phyloP scores from a whole-genome alignment of 2,113 vertebrate genomes.

The Dipodomys merriami region DNA sequence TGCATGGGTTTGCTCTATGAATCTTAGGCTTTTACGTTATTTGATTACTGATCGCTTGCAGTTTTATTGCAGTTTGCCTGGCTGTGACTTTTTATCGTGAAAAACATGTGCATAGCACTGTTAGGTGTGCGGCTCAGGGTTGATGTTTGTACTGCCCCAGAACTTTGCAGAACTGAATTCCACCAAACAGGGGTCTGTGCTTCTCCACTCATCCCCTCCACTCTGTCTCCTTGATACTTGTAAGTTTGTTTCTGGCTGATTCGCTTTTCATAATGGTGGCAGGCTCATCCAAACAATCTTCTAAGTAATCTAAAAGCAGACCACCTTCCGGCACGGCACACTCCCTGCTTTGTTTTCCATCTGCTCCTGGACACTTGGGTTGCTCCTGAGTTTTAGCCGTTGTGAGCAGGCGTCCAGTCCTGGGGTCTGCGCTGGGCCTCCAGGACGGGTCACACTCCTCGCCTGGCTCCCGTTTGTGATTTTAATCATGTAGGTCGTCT shows the following conservation, averaged over 20 bases:
- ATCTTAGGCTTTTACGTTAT: too few relatives aligned
- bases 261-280: neutral
- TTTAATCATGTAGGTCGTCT: neutral
- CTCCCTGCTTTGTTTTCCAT: fast-evolving
- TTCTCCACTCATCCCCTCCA: neutral
- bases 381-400: neutral
- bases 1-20: fast-evolving
- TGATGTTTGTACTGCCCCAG: too few relatives aligned
- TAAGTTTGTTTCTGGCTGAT: neutral
- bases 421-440: too few relatives aligned
- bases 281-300: neutral
- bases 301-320: too few relatives aligned
- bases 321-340: fast-evolving
- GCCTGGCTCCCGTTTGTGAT: neutral
- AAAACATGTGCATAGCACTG: neutral
- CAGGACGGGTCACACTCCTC: neutral
- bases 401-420: too few relatives aligned
- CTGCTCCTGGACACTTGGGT: fast-evolving
- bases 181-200: fast-evolving
- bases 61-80: neutral
- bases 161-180: neutral
- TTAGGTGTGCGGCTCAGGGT: too few relatives aligned
- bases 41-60: neutral
- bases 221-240: neutral
- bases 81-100: neutral